Conservation (phyloP, 1,140 invertebrate genomes). For the Octopus sinensis region DNA sequence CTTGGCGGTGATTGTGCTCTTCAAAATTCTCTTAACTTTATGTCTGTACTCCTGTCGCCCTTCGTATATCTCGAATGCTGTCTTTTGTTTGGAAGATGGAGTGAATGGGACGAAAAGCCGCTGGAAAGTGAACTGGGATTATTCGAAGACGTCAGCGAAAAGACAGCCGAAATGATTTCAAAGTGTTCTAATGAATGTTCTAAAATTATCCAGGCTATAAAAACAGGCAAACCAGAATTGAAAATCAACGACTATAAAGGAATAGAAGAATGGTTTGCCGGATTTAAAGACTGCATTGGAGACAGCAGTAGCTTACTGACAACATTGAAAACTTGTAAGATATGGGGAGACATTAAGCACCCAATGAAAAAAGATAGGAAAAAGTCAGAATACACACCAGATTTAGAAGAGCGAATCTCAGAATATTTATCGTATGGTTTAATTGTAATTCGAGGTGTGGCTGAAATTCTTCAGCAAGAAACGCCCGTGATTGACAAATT, state of each 20-base stretch:
- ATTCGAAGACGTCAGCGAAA: constrained; percentile 38
- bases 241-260: constrained; percentile 35
- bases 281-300: constrained; percentile 35
- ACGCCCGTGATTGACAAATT: constrained; percentile 38
- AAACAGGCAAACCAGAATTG: constrained; percentile 23
- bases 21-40: constrained; percentile 26
- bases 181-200: constrained; percentile 33
- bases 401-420: constrained; percentile 34
- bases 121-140: constrained; percentile 26
- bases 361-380: constrained; percentile 34
- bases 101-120: constrained; percentile 32
- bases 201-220: constrained; percentile 27
- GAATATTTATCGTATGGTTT: constrained; percentile 46
- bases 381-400: constrained; percentile 32
- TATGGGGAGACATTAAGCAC: constrained; percentile 36
- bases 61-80: constrained; percentile 33
- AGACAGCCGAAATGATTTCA: constrained; percentile 27
- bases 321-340: constrained; percentile 38
- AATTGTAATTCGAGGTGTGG: constrained; percentile 41
- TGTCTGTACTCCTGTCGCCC: constrained; percentile 33
- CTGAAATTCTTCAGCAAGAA: constrained; percentile 31
- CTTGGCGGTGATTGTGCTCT: constrained; percentile 31
- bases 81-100: constrained; percentile 37
- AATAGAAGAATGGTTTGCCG: constrained; percentile 38
- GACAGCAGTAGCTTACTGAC: constrained; percentile 31